These are phyloP conservation scores for Siderastrea siderea DNA, from an alignment of 92 coral and sea anemone genomes.

Conservation along the genomic window DNA sequence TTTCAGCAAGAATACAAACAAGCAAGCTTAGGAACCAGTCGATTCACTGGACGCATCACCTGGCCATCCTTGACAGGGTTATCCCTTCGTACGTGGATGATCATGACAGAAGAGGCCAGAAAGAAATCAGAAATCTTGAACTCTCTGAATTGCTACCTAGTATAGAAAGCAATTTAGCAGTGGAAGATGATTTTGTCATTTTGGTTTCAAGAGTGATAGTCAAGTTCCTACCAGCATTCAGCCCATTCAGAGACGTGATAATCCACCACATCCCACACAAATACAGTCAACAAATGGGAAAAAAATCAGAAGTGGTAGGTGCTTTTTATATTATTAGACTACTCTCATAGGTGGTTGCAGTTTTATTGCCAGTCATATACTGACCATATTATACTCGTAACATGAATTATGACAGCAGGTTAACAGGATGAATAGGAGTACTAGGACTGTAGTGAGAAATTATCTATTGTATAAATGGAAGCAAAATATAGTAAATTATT, in stretches of 20 bases:
- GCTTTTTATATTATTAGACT: no score
- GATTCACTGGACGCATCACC: neutral
- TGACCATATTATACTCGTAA: no score
- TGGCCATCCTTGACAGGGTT: neutral
- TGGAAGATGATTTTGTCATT: constrained; percentile 14
- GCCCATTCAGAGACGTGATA: constrained; percentile 1
- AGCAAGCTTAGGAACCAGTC: neutral
- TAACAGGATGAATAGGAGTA: no score
- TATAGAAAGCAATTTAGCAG: neutral
- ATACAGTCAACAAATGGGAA: constrained; percentile 43
- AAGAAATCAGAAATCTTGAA: neutral
- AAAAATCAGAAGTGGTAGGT: constrained; percentile 45
- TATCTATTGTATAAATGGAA: no score
- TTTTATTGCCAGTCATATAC: no score
- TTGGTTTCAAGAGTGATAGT: constrained; percentile 50
- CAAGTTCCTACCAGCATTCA: constrained; percentile 24
- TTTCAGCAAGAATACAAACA: no score
- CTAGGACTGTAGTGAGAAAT: no score
- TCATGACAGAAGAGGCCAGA: neutral
- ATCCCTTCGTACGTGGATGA: neutral
- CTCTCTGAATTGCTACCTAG: neutral
- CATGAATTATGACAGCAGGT: no score
- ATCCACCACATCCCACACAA: constrained; percentile 54
- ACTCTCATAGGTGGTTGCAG: no score
- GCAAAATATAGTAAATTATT: no score